Conservation (phyloP, 2,888 invertebrate genomes). For the Temnothorax unifasciatus region DNA sequence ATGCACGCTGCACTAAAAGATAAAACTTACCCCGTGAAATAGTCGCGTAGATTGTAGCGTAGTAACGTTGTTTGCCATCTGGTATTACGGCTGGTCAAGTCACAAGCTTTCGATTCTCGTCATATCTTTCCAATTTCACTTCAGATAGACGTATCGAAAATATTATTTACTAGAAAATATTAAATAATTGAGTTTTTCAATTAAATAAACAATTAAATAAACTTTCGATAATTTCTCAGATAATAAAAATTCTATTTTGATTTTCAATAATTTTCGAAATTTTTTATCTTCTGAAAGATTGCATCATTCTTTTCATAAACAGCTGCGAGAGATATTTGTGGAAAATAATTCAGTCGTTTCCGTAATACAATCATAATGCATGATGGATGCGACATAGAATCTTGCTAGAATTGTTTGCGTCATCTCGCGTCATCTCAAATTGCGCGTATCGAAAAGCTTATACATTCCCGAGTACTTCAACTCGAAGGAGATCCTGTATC, state of each 20-base stretch:
- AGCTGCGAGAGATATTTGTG: not conserved
- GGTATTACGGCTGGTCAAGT: constrained; percentile 50
- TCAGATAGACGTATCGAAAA: not conserved
- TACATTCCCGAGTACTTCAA: not conserved
- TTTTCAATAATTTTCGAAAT: not conserved
- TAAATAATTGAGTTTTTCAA: not conserved
- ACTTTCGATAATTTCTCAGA: not conserved
- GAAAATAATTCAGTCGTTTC: not conserved
- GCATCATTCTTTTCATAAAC: not conserved
- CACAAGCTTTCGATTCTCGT: constrained; percentile 11
- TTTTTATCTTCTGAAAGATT: not conserved
- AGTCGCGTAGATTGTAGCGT: constrained; percentile 33
- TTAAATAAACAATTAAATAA: not conserved
- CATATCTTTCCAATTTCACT: not conserved
- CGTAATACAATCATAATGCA: not conserved
- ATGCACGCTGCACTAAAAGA: constrained; percentile 40
- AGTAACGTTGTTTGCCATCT: constrained; percentile 46
- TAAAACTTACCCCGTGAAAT: constrained; percentile 36
- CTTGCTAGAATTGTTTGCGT: constrained; percentile 8
- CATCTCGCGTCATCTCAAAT: not conserved
- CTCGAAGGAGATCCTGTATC: not conserved
- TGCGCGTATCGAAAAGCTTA: constrained; percentile 1
- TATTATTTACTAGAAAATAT: not conserved
- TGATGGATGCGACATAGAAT: not conserved
- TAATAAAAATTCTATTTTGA: not conserved